Base-by-base conservation (phyloP, 1,140 invertebrate genomes). In the Drosophila mojavensis region DNA sequence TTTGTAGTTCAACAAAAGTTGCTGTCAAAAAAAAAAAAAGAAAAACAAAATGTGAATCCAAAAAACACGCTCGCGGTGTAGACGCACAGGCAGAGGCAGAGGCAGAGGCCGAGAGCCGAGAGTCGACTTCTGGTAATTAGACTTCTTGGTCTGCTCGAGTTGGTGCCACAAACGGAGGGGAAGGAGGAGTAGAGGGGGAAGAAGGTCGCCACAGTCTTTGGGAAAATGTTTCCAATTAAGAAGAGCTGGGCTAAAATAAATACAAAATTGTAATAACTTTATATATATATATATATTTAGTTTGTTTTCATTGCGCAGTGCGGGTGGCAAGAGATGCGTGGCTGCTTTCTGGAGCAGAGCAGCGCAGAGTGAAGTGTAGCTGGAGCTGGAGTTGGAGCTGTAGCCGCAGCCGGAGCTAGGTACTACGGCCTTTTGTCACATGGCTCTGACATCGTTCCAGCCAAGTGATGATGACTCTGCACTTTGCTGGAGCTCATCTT, bases 101-200 rank as follows among this genome's bases (percentile, higher is more conserved):
- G 20, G 15, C 39, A 26, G n/a, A 33, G 50, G 5, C 20, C 20
- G 20, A 26, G 20, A 30, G 15, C 30, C 15, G n/a, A 54, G 74
- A 83, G 72, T 84, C 89, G 84, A 89, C 80, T 88, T 88, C 83
- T 88, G 77, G 84, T 88, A 88, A 88, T 88, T 88, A 88, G 84
- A 88, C 84, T 88, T 89, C 84, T 88, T 84, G 78, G 79, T 67
- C 47, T 79, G 55, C 71, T 50, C 45, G 68, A 59, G 65, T 74
- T 81, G 50, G 48, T 54, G 43, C 17, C 50, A 58, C 39, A 71
- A 66, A 60, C 61, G 53, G 41, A 33, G 69, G 10, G 26, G 54
- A 3, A 39, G 36, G 20, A 13, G 20, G 20, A 15, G 43, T n/a
- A 47, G 43, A 20, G 10, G 47, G 3, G 26, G 66, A 9, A 39